Conservation (phyloP, 2,888 invertebrate species). For the Homarus gammarus region DNA sequence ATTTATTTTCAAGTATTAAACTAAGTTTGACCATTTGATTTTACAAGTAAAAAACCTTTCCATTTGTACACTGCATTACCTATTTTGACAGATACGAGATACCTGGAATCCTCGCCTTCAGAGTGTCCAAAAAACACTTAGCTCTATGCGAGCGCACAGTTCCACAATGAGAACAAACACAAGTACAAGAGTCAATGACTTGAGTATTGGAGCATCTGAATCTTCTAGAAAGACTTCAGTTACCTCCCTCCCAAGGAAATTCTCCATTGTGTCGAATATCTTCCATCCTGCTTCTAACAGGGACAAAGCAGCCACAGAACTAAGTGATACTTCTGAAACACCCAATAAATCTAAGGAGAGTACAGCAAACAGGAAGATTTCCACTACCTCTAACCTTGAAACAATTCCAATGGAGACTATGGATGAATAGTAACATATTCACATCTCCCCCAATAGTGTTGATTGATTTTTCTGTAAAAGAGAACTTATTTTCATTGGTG, state of each 20-base stretch:
- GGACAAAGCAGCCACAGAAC: neutral
- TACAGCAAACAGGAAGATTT: neutral
- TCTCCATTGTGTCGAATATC: slow-evolving; percentile 27
- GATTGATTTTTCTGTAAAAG: too few relatives aligned
- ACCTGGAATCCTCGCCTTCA: slow-evolving; percentile 27
- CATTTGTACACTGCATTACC: neutral
- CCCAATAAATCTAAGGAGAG: neutral
- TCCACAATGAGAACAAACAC: neutral
- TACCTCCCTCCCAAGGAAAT: slow-evolving; percentile 42
- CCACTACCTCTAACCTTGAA: slow-evolving; percentile 4
- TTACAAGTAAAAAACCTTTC: neutral
- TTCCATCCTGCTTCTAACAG: slow-evolving; percentile 1
- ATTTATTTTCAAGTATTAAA: too few relatives aligned
- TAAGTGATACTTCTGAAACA: slow-evolving; percentile 10
- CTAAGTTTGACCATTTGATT: too few relatives aligned
- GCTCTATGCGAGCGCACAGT: neutral
- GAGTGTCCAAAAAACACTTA: neutral
- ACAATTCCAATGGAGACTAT: slow-evolving; percentile 22
- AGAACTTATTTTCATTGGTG: too few relatives aligned
- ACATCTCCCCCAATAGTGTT: too few relatives aligned
- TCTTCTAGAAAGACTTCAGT: slow-evolving; percentile 57
- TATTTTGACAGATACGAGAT: slow-evolving; percentile 19
- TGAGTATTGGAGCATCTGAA: slow-evolving; percentile 26
- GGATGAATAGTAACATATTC: neutral
- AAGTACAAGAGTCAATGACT: neutral